Base-by-base conservation (phyloP, 2,888 invertebrate genomes). In the Oligia strigilis region DNA sequence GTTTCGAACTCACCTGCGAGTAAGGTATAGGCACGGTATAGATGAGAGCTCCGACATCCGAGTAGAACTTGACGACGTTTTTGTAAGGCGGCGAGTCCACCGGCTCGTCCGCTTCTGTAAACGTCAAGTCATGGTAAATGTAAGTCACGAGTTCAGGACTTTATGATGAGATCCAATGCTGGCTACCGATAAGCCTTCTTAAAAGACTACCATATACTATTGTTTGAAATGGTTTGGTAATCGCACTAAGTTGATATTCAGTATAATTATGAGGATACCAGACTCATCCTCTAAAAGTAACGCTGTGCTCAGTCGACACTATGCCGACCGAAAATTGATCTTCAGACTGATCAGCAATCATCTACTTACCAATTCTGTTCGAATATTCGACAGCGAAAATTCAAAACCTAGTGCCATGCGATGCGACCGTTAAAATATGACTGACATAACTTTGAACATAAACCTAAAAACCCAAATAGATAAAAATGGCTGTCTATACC, bases 41-140 rank as follows among this genome's bases (percentile, higher is more conserved):
- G 82, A 99, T 97, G 69, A 99, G 97, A 36, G 97, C 97, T 43
- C 99, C 99, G 75, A 97, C 97, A 91, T 99, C 98, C 58, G 99
- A 99, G 94, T 99, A 99, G 96, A 99, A 99, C 95, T 99, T 99
- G 80, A 99, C 97, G 81, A 98, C 97, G 95, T 99, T 99, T 90
- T 97, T 98, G 95, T 98, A 98, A 80, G 98, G 92, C 89, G 97
- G 96, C 9, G 92, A 86, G 84, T 96, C 96, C 23, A 92, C 88
- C 0, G 92, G 91, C 87, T 96, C 96, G 77, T 95, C 93, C 17
- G 92, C 87, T 88, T 96, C 97, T 97, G 93, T 6, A 89, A 92
- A 84, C 19, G 82, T 19, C 60, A 75, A 70, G 13, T 4, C 0
- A 19, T 36, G 5, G 19, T 60, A n/a, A 76, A 49, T 11, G 46